Evolutionary conservation across 2,888 invertebrate genomes (phyloP).

Genomic region (Tridacna gigas): DNA sequence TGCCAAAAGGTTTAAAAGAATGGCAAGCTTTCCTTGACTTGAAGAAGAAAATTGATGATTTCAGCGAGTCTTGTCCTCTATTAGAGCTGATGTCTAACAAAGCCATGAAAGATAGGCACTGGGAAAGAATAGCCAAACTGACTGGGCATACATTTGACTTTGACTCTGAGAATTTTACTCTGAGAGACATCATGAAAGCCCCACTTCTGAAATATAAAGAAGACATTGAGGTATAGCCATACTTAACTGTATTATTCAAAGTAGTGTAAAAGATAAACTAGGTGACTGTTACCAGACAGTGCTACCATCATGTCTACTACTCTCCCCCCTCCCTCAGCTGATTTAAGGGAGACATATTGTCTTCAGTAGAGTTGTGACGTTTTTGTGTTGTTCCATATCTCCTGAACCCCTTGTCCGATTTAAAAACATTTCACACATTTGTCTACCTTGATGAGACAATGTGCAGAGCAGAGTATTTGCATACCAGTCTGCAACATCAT

Average conservation of each 20-base stretch:
- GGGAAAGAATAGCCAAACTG: slow-evolving; percentile 88
- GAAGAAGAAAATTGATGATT: slow-evolving; percentile 95
- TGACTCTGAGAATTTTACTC: slow-evolving; percentile 91
- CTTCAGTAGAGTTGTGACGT: no score
- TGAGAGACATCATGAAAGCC: slow-evolving; percentile 93
- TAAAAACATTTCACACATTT: no score
- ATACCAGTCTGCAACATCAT: no score
- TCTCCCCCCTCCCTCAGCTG: no score
- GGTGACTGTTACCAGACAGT: no score
- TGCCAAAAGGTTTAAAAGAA: slow-evolving; percentile 93
- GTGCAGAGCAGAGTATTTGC: no score
- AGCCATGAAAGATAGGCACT: slow-evolving; percentile 93
- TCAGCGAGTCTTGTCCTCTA: slow-evolving; percentile 94
- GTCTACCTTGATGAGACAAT: no score
- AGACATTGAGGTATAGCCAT: slow-evolving; percentile 90
- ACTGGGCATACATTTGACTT: slow-evolving; percentile 90
- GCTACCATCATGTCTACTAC: no score
- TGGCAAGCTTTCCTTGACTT: slow-evolving; percentile 95
- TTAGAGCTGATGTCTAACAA: slow-evolving; percentile 95
- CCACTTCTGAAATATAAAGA: slow-evolving; percentile 93
- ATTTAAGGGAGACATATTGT: no score
- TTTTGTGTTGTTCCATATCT: no score
- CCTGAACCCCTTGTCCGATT: no score
- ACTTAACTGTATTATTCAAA: neutral
- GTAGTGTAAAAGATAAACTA: no score